A percentile compares a stretch with the other conserved stretches of the same genome.
phyloP scores from a whole-genome alignment of 2,797 vertebrate species.

The Sphaeramia orbicularis region DNA sequence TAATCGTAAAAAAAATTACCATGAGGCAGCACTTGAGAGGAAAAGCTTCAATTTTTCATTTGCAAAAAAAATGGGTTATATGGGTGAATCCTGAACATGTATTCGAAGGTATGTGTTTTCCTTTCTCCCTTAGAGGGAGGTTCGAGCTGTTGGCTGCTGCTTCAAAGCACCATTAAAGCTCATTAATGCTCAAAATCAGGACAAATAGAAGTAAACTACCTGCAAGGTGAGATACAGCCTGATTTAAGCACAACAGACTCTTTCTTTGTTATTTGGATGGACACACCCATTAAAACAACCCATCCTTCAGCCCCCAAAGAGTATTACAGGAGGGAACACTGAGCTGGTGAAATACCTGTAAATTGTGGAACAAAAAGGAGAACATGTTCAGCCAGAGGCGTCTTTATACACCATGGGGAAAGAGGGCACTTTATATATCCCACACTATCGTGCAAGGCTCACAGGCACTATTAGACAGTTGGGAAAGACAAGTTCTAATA shows the following conservation, averaged over 20 bases:
- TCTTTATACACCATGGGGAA: conserved; percentile 5
- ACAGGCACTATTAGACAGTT: conserved; percentile 37
- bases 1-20: no score
- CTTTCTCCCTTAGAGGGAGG: conserved; percentile 15
- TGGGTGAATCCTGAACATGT: no score
- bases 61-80: no score
- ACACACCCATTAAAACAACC: neutral
- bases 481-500: conserved; percentile 34
- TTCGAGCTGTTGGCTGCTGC: conserved; percentile 4
- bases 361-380: conserved; percentile 19
- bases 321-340: neutral
- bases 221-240: neutral
- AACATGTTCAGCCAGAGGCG: conserved; percentile 32
- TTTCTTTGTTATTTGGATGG: neutral
- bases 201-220: neutral
- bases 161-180: conserved; percentile 1
- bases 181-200: neutral
- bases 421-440: conserved; percentile 31
- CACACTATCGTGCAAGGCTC: conserved; percentile 40
- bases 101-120: no score
- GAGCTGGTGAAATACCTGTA: conserved; percentile 27
- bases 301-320: neutral
- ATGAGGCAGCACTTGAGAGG: no score
- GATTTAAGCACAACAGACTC: neutral
- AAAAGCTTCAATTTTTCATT: no score